phyloP scores from a whole-genome alignment of 2,113 vertebrate genomes.

The Cynopterus brachyotis region DNA sequence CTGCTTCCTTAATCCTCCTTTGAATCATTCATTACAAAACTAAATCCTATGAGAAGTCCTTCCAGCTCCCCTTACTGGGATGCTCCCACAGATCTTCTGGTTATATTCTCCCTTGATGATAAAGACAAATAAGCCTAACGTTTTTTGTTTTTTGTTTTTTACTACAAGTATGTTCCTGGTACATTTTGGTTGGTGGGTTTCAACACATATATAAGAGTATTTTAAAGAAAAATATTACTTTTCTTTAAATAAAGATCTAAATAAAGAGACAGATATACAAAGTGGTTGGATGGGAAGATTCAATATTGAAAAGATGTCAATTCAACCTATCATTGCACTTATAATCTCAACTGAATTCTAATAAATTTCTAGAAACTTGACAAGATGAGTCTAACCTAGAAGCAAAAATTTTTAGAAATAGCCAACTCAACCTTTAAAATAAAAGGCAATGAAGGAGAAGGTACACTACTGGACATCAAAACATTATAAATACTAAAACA shows the following conservation, averaged over 20 bases:
- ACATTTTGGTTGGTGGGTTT: background rate
- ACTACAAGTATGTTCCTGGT: background rate
- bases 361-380: constrained; percentile 3
- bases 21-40: background rate
- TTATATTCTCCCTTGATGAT: background rate
- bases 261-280: background rate
- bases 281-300: background rate
- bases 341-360: background rate
- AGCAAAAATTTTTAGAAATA: constrained; percentile 10
- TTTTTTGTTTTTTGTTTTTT: background rate
- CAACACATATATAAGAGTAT: background rate
- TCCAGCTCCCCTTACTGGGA: background rate
- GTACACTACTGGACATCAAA: background rate
- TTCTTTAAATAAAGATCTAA: background rate
- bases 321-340: background rate
- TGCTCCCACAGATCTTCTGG: background rate
- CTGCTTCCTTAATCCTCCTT: background rate
- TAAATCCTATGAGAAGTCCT: background rate
- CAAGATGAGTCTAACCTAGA: background rate
- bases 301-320: constrained; percentile 12
- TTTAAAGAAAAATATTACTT: background rate
- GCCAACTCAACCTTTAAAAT: background rate
- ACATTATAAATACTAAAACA: background rate
- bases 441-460: background rate
- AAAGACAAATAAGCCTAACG: background rate